Evolutionary conservation across 2,797 vertebrate genomes (phyloP).

Genomic region (Megalops cyprinoides): DNA sequence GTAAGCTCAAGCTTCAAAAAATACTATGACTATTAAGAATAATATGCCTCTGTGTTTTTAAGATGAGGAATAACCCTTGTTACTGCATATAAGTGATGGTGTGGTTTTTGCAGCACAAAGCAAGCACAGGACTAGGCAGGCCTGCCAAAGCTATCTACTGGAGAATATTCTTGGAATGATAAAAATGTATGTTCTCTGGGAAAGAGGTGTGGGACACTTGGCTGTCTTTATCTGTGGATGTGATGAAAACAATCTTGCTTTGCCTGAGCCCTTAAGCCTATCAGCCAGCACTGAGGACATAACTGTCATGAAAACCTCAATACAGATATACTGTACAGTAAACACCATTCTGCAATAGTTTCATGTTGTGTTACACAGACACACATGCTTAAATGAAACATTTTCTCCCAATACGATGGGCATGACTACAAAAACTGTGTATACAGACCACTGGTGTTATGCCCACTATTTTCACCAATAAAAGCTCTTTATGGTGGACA

Average conservation of each 20-base stretch:
- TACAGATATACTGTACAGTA: not conserved
- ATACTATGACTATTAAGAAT: not conserved
- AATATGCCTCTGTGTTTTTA: not conserved
- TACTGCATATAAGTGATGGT: not conserved
- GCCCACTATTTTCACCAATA: not conserved
- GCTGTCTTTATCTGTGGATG: not conserved
- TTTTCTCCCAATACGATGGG: not conserved
- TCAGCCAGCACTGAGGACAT: not conserved
- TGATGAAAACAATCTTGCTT: not conserved
- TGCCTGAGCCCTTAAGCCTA: not conserved
- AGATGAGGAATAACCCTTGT: not conserved
- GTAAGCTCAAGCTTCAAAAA: not conserved
- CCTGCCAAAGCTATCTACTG: not conserved
- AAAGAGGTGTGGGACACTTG: not conserved
- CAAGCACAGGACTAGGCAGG: conserved; percentile 10
- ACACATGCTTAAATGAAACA: not conserved
- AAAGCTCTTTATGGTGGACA: too few species aligned
- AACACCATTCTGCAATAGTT: not conserved
- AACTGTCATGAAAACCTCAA: not conserved
- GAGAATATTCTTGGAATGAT: not conserved
- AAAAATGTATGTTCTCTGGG: not conserved
- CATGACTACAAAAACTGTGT: not conserved
- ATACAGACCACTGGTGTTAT: conserved; percentile 8
- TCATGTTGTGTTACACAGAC: not conserved
- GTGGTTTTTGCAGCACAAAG: not conserved